Conservation (phyloP, 2,113 vertebrate genomes). For the Peromyscus polionotus region DNA sequence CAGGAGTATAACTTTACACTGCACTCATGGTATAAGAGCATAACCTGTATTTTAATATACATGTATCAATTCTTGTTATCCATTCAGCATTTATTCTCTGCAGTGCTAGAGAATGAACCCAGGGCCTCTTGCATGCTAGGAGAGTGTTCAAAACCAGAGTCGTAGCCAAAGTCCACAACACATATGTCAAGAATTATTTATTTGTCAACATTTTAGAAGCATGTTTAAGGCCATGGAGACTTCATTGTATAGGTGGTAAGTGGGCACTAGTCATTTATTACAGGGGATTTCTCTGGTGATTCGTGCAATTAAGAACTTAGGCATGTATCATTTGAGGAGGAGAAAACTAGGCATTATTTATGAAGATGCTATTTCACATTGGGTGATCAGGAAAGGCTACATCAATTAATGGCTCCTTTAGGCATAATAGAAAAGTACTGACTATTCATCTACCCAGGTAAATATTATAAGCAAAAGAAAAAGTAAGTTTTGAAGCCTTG, state of each 20-base stretch:
- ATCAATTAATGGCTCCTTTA: not conserved
- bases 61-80: too few species aligned
- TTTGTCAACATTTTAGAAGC: too few species aligned
- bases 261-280: not conserved
- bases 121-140: rapidly evolving
- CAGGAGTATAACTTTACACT: not conserved
- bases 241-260: too few species aligned
- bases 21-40: not conserved
- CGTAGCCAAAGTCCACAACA: not conserved
- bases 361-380: not conserved
- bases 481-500: too few species aligned
- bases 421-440: not conserved
- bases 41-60: not conserved
- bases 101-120: too few species aligned
- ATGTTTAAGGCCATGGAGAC: not conserved
- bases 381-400: too few species aligned
- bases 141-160: too few species aligned
- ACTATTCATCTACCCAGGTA: not conserved
- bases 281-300: not conserved
- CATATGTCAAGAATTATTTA: too few species aligned
- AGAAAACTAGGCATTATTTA: not conserved
- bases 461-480: too few species aligned
- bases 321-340: too few species aligned
- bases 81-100: not conserved
- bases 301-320: not conserved